These are phyloP conservation scores for Cydia pomonella DNA, from an alignment of 1,140 invertebrate species.

Conservation along the genomic window DNA sequence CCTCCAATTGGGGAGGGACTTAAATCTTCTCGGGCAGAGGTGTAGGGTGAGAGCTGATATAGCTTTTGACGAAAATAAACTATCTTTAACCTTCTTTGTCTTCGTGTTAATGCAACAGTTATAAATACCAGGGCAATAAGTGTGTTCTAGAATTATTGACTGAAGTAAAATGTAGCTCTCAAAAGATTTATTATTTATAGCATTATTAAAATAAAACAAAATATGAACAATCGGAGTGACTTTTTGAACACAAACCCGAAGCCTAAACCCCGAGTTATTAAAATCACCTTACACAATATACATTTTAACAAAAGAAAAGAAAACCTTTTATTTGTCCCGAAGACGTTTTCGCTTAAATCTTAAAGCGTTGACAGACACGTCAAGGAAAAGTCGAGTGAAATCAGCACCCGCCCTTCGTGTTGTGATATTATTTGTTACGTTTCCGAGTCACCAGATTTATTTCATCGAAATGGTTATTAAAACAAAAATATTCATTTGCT, in stretches of 20 bases:
- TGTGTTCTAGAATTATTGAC: no score
- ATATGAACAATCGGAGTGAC: neutral
- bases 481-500: no score
- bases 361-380: constrained; percentile 1
- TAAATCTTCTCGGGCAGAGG: no score
- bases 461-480: neutral
- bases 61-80: no score
- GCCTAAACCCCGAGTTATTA: neutral
- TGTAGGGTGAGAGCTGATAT: no score
- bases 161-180: no score
- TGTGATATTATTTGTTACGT: constrained; percentile 10
- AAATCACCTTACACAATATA: neutral
- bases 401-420: constrained; percentile 1
- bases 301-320: neutral
- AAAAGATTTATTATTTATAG: no score
- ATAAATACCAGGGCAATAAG: no score
- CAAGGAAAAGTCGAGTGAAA: neutral
- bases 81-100: no score
- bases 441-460: neutral
- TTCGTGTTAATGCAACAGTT: no score
- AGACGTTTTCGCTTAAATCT: constrained; percentile 17
- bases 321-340: constrained; percentile 8
- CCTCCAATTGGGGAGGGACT: no score
- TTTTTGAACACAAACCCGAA: neutral
- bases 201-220: neutral